Base-by-base conservation (phyloP, 2,113 vertebrate species). In the Alethe diademata region DNA sequence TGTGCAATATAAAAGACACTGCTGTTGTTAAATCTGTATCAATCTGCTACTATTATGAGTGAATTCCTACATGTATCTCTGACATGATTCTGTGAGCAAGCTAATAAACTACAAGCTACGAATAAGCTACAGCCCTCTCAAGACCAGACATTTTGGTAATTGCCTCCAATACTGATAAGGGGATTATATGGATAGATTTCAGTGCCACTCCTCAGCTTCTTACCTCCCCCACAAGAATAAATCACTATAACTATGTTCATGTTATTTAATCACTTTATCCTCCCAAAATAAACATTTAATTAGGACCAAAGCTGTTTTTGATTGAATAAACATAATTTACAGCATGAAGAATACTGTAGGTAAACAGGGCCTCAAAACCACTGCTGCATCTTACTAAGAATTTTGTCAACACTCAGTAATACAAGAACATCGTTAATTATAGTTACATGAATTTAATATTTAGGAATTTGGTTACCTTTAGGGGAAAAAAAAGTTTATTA, bases 1-100 rank as follows among this genome's bases (percentile, higher is more conserved):
- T 95, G 24, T 97, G 97, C 97, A 97, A 79, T 96, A 91, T 88
- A 95, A 92, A 97, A 97, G 62, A 87, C 51, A 92, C 62, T 79
- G 91, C 94, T 75, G 86, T 92, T 96, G 93, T 96, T 97, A 97
- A 51, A 97, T 93, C 97, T 97, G 96, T 97, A 97, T 97, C 98
- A 98, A 97, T 98, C 98, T 98, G 86, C 90, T 98, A 97, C 97
- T 97, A 94, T 98, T 97, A 98, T 96, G 74, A 96, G 83, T 92
- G 72, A 88, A 93, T 81, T 98, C 98, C 98, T 93, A 97, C 90
- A 76, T 95, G 98, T 97, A 98, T 97, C 94, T 96, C 94, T 96
- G 97, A 97, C 97, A 98, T 94, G 96, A 98, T 97, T 97, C 95
- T 91, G 86, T 91, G 91, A 92, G 91, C 86, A 91, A 84, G 96